Percentiles rank a stretch among this genome's conserved stretches.
Evolutionary conservation across 2,113 vertebrate genomes (phyloP).

Genomic region (Isichthys henryi): DNA sequence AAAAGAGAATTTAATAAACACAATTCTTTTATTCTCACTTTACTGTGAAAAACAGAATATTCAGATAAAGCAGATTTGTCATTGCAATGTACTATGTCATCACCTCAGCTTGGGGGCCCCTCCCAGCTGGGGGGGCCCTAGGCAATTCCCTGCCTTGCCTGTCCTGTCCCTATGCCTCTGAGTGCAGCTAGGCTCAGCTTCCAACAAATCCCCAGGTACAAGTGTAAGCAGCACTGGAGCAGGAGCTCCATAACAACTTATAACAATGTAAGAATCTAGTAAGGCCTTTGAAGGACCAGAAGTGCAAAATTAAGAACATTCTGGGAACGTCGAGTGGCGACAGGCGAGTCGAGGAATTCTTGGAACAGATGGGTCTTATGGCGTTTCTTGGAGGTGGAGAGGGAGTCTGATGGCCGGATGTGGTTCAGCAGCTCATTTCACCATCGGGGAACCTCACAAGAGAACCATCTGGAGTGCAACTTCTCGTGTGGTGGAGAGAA

Average conservation of each 20-base stretch:
- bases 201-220: not conserved
- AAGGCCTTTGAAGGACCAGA: not conserved
- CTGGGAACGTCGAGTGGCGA: not conserved
- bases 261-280: not conserved
- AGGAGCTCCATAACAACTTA: not conserved
- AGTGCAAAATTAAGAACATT: not conserved
- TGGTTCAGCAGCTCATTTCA: not conserved
- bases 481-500: not conserved
- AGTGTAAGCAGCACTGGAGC: not conserved
- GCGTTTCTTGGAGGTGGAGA: not conserved
- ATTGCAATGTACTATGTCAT: not conserved
- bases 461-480: not conserved
- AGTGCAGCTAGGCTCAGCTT: not conserved
- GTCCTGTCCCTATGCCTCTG: not conserved
- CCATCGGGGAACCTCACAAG: not conserved
- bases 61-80: not conserved
- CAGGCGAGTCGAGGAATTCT: not conserved
- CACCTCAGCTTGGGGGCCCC: not conserved
- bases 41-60: not conserved
- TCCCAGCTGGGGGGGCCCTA: too few species aligned
- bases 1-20: not conserved
- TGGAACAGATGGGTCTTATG: not conserved
- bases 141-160: not conserved
- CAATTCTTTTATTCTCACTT: not conserved
- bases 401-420: not conserved